Evolutionary conservation across 2,888 invertebrate species (phyloP).

Genomic region (Drosophila histrio): DNA sequence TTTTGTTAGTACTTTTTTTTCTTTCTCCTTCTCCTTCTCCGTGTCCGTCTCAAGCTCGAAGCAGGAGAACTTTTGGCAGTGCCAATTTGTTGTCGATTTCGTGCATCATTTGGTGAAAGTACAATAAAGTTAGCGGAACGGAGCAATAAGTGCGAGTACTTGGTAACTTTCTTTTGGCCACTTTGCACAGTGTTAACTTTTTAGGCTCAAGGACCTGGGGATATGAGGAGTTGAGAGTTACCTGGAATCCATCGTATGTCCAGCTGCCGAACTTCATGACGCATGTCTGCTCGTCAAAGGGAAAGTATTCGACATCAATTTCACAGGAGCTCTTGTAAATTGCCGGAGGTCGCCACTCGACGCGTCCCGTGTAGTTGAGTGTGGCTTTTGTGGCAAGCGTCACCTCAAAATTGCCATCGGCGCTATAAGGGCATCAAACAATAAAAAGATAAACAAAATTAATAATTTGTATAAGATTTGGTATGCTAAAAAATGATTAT

Average conservation of each 20-base stretch:
- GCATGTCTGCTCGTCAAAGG: constrained; percentile 94
- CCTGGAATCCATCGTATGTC: constrained; percentile 94
- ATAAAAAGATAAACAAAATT: neutral
- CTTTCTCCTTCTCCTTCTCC: neutral
- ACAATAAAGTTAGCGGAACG: constrained; percentile 16
- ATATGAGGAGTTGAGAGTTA: constrained; percentile 78
- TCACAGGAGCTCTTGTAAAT: constrained; percentile 95
- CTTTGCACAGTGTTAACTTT: neutral
- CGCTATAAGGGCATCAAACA: constrained; percentile 85
- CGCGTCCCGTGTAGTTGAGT: constrained; percentile 91
- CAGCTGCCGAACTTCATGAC: constrained; percentile 93
- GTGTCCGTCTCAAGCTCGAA: neutral
- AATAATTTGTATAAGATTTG: neutral
- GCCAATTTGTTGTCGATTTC: constrained; percentile 31
- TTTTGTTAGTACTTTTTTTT: neutral
- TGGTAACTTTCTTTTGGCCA: neutral
- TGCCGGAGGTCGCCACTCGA: constrained; percentile 96
- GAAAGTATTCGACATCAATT: constrained; percentile 94
- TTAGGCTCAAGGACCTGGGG: neutral
- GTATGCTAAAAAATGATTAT: neutral
- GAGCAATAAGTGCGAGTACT: constrained; percentile 3
- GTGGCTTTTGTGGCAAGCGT: constrained; percentile 93
- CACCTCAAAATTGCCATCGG: constrained; percentile 94
- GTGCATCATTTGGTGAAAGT: constrained; percentile 21
- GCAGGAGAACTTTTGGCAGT: constrained; percentile 6